Evolutionary conservation across 2,888 invertebrate genomes (phyloP).

Genomic region (Caenorhabditis sp.): DNA sequence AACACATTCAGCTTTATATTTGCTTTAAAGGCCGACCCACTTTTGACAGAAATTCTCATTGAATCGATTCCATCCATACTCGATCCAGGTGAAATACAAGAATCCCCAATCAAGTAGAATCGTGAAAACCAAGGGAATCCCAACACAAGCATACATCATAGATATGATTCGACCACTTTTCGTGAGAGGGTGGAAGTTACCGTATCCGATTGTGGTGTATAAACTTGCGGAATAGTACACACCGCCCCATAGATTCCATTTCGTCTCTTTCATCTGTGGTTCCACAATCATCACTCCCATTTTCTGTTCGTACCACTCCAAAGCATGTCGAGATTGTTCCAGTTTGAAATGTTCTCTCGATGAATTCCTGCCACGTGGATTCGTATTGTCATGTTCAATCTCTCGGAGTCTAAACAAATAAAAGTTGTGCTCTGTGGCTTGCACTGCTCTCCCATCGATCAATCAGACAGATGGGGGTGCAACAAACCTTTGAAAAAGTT

Average conservation of each 20-base stretch:
- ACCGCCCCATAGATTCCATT: slow-evolving; percentile 78
- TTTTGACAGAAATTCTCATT: slow-evolving; percentile 75
- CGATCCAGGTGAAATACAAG: slow-evolving; percentile 77
- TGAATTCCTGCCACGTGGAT: slow-evolving; percentile 49
- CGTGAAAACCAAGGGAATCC: slow-evolving; percentile 76
- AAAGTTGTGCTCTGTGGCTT: slow-evolving; percentile 19
- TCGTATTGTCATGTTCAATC: slow-evolving; percentile 63
- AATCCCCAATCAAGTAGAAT: slow-evolving; percentile 78
- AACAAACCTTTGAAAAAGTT: slow-evolving; percentile 71
- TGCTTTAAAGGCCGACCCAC: slow-evolving; percentile 33
- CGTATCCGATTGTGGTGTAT: slow-evolving; percentile 80
- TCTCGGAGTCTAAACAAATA: slow-evolving; percentile 64
- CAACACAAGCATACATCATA: slow-evolving; percentile 77
- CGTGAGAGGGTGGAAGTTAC: slow-evolving; percentile 75
- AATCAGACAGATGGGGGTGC: slow-evolving; percentile 13
- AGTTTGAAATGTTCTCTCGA: slow-evolving; percentile 55
- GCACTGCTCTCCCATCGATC: slow-evolving; percentile 26
- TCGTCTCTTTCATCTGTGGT: slow-evolving; percentile 70
- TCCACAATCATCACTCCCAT: slow-evolving; percentile 67
- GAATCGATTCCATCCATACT: slow-evolving; percentile 75
- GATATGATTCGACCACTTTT: slow-evolving; percentile 74
- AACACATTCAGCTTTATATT: not conserved
- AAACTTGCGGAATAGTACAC: slow-evolving; percentile 77
- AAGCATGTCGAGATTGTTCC: slow-evolving; percentile 65
- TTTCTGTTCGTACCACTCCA: slow-evolving; percentile 74